Conservation (phyloP, 2,888 invertebrate species). For the Orchesella flavescens region DNA sequence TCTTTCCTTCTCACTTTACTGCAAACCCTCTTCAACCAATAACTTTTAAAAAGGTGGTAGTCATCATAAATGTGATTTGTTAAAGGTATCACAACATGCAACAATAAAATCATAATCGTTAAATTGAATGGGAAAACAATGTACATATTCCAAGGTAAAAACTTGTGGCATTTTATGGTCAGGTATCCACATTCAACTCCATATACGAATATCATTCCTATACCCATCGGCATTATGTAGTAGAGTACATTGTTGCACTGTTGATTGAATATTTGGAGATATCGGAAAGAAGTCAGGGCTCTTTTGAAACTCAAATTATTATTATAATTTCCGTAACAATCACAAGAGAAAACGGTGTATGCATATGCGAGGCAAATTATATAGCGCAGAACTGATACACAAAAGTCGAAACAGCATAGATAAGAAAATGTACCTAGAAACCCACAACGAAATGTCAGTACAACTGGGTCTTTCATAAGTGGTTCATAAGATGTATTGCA, state of each 20-base stretch:
- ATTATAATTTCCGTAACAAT: background rate
- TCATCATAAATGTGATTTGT: background rate
- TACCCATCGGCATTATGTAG: background rate
- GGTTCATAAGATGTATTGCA: background rate
- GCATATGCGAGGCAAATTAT: background rate
- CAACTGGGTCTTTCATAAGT: background rate
- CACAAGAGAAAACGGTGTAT: background rate
- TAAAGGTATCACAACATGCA: constrained; percentile 11
- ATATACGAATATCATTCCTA: background rate
- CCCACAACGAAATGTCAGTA: background rate
- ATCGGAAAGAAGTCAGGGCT: background rate
- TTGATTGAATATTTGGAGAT: background rate
- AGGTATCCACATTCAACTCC: constrained; percentile 19
- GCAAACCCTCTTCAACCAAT: background rate
- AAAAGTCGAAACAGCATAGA: constrained; percentile 19
- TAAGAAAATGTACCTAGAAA: constrained; percentile 5
- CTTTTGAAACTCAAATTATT: background rate
- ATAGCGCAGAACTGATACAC: background rate
- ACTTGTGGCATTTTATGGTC: background rate
- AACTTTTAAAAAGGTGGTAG: background rate
- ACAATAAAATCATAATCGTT: background rate
- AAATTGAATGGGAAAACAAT: constrained; percentile 5
- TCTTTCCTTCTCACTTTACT: background rate
- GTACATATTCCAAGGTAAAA: background rate
- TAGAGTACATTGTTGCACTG: background rate